Evolutionary conservation across 2,888 invertebrate species (phyloP).

Genomic region (Macroteleia sp.): DNA sequence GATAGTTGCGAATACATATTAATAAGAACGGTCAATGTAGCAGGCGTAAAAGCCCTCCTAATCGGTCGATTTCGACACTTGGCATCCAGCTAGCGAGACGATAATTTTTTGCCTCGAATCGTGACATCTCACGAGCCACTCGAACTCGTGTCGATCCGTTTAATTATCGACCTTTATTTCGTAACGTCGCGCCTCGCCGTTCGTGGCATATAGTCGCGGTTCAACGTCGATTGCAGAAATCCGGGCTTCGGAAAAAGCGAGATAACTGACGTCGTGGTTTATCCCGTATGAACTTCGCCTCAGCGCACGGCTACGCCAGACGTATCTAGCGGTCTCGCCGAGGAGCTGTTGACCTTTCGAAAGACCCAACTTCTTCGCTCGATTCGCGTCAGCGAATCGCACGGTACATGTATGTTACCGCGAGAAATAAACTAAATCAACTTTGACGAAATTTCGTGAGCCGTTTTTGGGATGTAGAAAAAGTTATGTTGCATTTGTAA

Average conservation of each 20-base stretch:
- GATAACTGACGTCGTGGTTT: conserved; percentile 62
- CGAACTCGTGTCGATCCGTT: conserved; percentile 63
- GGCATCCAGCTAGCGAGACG: conserved; percentile 37
- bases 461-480: no score
- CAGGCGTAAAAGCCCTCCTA: conserved; percentile 23
- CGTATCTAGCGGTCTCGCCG: conserved; percentile 63
- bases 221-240: conserved; percentile 64
- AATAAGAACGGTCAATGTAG: conserved; percentile 43
- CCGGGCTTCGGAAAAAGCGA: conserved; percentile 64
- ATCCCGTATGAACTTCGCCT: conserved; percentile 66
- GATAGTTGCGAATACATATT: conserved; percentile 44
- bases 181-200: conserved; percentile 62
- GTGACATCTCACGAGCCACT: conserved; percentile 63
- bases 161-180: conserved; percentile 65
- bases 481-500: no score
- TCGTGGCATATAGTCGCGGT: conserved; percentile 46
- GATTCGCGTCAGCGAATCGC: conserved; percentile 32
- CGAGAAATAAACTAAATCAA: conserved; percentile 43
- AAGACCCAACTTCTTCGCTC: conserved; percentile 61
- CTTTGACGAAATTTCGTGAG: no score
- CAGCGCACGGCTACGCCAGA: conserved; percentile 56
- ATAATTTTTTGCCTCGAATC: conserved; percentile 58
- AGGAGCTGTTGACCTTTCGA: conserved; percentile 67
- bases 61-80: conserved; percentile 59
- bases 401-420: conserved; percentile 40